Conservation (phyloP, 1,140 invertebrate species). For the Trachymyrmex cornetzi region DNA sequence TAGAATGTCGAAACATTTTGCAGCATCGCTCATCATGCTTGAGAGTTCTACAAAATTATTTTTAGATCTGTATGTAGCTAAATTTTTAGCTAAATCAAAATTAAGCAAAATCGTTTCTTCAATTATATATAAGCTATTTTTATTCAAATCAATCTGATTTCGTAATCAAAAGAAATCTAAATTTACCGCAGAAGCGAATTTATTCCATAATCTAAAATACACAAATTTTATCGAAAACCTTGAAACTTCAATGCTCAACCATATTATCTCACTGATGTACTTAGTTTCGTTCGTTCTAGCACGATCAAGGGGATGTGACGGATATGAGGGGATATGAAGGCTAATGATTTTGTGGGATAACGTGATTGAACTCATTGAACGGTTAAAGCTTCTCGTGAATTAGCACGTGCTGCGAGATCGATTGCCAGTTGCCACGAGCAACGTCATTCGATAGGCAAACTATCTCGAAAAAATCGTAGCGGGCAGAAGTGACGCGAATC, state of each 20-base stretch:
- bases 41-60: too few relatives aligned
- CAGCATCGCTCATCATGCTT: too few relatives aligned
- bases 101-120: too few relatives aligned
- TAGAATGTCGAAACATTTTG: too few relatives aligned
- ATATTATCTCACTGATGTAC: not conserved
- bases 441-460: conserved; percentile 39
- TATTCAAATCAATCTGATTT: too few relatives aligned
- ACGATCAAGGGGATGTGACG: conserved; percentile 14
- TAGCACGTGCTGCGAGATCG: conserved; percentile 21
- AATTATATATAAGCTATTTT: too few relatives aligned
- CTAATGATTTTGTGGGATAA: conserved; percentile 53
- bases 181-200: too few relatives aligned
- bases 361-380: conserved; percentile 29
- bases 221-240: not conserved
- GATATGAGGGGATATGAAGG: not conserved
- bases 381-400: conserved; percentile 46
- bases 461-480: conserved; percentile 44
- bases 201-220: not conserved
- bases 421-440: conserved; percentile 56
- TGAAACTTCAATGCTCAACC: not conserved
- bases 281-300: not conserved
- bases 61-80: too few relatives aligned
- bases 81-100: not conserved
- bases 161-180: too few relatives aligned
- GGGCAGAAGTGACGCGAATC: not conserved